Evolutionary conservation across 2,888 invertebrate species (phyloP), one percentile per base, ranked within the genome.

Genomic region (Portevinia maculata): DNA sequence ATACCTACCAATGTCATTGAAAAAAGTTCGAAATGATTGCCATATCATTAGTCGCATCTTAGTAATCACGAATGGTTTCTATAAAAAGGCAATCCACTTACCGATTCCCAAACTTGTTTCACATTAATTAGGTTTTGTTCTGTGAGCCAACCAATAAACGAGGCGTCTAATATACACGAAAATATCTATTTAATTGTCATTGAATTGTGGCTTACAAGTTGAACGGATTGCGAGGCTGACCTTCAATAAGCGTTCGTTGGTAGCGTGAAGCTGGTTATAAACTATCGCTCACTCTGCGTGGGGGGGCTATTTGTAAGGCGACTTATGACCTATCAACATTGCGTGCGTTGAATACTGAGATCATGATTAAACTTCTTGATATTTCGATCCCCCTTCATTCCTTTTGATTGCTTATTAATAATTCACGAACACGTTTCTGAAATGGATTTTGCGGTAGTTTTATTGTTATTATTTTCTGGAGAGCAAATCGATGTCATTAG

Each of bases 1-100:
- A 24, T 3, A 24, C 24, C 24, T n/a, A n/a, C n/a, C n/a, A n/a
- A n/a, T n/a, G n/a, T n/a, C n/a, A n/a, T n/a, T n/a, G n/a, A n/a
- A n/a, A n/a, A 24, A 24, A 24, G 2, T 24, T 24, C 24, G 24
- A 24, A 24, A 2, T 3, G 24, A 2, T 24, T 24, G 24, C 5
- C 24, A 24, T 3, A 3, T 5, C 2, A 8, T 24, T 24, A 46
- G 62, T 62, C 62, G 48, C 37, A 62, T 48, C 62, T 62, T n/a
- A 6, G 34, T 46, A 21, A 55, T 17, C 52, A 32, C 52, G 37
- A 11, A 13, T 3, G 19, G 32, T 24, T 24, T 24, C 24, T 24
- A 5, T 24, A 5, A 3, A 24, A 24, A 24, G 24, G 24, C 24
- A 24, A 24, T 2, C 24, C 24, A 24, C 24, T 24, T 5, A 24